Base-by-base conservation (phyloP, 2,888 invertebrate genomes). In the Lasiommata megera region DNA sequence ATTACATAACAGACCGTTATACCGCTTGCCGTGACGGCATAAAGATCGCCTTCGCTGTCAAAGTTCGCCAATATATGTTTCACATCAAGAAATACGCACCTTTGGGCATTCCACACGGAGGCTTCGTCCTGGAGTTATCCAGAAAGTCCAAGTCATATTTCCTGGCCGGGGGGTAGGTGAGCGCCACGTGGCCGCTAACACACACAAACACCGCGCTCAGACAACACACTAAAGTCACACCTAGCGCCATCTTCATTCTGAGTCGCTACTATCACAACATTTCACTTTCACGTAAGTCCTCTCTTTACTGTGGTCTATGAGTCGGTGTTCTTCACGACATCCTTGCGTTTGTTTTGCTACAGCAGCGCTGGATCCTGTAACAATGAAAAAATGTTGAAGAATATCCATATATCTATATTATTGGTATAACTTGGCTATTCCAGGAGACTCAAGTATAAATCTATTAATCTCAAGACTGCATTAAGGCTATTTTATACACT, bases 61-160 rank as follows among this genome's bases (percentile, higher is more conserved):
- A n/a, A n/a, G n/a, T n/a, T n/a, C n/a, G n/a, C n/a, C n/a, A n/a
- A n/a, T n/a, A n/a, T n/a, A n/a, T n/a, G n/a, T n/a, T n/a, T 23
- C 7, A 29, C 1, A 11, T 38, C 14, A 14, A 18, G 11, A 28
- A 28, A 17, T 29, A 56, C 92, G 93, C 86, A 97, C 97, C 97
- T 95, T 95, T 96, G 18, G 98, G 97, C 96, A 98, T 97, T 65
- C 98, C 98, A 82, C 98, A 98, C 60, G 98, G 98, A 62, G 95
- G 94, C 73, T 95, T 95, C 29, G 98, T 98, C 74, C 97, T 93
- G 44, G 95, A 93, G 79, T 95, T 97, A 80, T 98, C 98, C 88
- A 98, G 91, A 88, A 98, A 98, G 85, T 98, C 98, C 84, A 98
- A 91, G 74, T 96, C 97, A 76, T 95, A 96, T 75, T 94, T 94